Evolutionary conservation across 2,888 invertebrate species (phyloP), one percentile per base, ranked within the genome.

Genomic region (Trachelus tabidus): DNA sequence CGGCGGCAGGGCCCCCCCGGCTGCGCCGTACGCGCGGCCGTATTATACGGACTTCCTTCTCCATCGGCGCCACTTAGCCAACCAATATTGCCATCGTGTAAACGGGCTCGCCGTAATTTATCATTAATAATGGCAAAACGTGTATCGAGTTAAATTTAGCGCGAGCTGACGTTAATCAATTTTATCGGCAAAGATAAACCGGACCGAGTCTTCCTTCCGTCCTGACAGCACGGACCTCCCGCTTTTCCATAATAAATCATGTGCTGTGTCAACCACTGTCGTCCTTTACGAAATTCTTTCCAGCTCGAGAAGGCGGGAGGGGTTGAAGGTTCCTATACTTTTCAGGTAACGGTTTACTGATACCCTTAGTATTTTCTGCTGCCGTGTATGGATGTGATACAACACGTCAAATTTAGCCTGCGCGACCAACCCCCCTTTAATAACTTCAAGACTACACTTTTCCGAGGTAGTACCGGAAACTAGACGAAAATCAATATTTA

Each of bases 111-210:
- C 76, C 77, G 85, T 83, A 82, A 87, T 87, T 88, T 83, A 85
- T 88, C 87, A 85, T 86, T 85, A 88, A 88, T 88, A 87, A 88
- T 86, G 83, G 85, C 82, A 71, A 79, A 81, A 77, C 82, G 82
- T 81, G 84, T 84, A 87, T 85, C 85, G 83, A 84, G 84, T 82
- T 84, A 83, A 85, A 87, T 88, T 88, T 84, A 88, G 82, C 83
- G 85, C 82, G 80, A 79, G 81, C 83, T 81, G 85, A 76, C 85
- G 88, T 89, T 89, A 89, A 89, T 89, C 89, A 89, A 89, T 88
- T 88, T 88, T 87, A 89, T 88, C 87, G 83, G 82, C 73, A 73
- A 83, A 88, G 89, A 89, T 89, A 89, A 88, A 86, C 88, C 85
- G 71, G 76, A 82, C 82, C 86, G 76, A 79, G 82, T 79, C 83